A percentile compares a stretch with the other conserved stretches of the same genome.
Evolutionary conservation across 2,797 vertebrate species (phyloP).

Genomic region (Lepus townsendii): DNA sequence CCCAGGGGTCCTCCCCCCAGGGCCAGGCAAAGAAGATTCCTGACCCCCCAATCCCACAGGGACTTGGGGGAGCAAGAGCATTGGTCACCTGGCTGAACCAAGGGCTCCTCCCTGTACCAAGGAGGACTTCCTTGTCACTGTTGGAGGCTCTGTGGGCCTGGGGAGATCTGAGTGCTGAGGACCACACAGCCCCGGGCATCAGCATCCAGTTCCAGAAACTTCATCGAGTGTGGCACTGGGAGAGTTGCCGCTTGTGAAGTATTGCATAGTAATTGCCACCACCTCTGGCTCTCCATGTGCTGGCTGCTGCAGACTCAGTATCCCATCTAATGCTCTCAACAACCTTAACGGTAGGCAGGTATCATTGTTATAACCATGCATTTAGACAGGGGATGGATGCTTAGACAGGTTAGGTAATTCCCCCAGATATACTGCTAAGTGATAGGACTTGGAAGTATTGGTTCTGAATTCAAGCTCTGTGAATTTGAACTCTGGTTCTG

Average conservation of each 20-base stretch:
- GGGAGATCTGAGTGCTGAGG: background rate
- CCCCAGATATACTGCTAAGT: background rate
- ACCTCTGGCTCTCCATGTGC: background rate
- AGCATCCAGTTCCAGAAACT: background rate
- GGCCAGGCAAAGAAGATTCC: background rate
- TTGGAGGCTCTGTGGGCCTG: background rate
- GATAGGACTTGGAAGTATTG: background rate
- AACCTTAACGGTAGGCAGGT: background rate
- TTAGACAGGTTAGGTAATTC: background rate
- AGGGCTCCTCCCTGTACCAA: background rate
- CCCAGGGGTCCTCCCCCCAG: background rate
- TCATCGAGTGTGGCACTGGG: background rate
- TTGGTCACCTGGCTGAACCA: rapidly evolving
- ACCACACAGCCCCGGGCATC: background rate
- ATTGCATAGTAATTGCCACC: background rate
- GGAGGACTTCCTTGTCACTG: background rate
- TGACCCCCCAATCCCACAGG: background rate
- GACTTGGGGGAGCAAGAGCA: background rate
- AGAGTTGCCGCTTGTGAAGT: background rate
- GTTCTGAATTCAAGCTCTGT: conserved; percentile 1
- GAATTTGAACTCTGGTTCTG: conserved; percentile 36
- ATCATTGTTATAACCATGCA: background rate
- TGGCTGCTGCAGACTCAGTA: background rate
- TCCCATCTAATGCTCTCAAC: background rate
- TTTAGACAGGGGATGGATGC: conserved; percentile 2